Base-by-base conservation (phyloP, 1,140 invertebrate genomes). In the Caerostris extrusa region DNA sequence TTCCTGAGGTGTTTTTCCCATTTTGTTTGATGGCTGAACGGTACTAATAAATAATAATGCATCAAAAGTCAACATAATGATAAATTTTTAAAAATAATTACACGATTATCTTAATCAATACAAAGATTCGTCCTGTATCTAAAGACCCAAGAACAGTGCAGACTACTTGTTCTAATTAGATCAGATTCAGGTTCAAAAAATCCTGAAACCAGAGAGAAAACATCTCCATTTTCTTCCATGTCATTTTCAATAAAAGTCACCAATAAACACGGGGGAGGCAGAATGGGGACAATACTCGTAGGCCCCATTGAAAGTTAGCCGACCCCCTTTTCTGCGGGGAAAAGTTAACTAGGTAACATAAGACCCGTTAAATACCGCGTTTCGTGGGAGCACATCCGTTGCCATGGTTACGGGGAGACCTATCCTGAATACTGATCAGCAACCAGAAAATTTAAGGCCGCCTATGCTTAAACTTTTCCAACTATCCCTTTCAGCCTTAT, bases 351-450 rank as follows among this genome's bases (percentile, higher is more conserved):
- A 71, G 87, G 87, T 71, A 89, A 71, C 61, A 60, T n/a, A 71
- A 89, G 85, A 89, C 71, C 87, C 64, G 60, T 60, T 89, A 89
- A 89, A 89, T 89, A 71, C 87, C 85, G 53, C 57, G 85, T 61
- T 61, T 87, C 64, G 87, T 71, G 64, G 56, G 64, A 53, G 61
- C 87, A 89, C 87, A 71, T 89, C 87, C 87, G 87, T 89, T 89
- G 64, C 87, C 87, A 89, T 89, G 87, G 57, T 60, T 55, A 89
- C 87, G 34, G n/a, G 53, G 64, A 60, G 61, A 55, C 61, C 64
- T 50, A 69, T 89, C 87, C 87, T 89, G 87, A 89, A 89, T 89
- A 89, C 71, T 89, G 87, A 89, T 89, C 57, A 89, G 64, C n/a
- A n/a, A n/a, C 5, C 53, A n/a, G 87, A 89, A 89, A 89, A 89